A percentile compares a stretch with the other conserved stretches of the same genome.
These are phyloP conservation scores for Galagoides demidoff DNA, from an alignment of 2,797 vertebrate genomes.

Conservation along the genomic window DNA sequence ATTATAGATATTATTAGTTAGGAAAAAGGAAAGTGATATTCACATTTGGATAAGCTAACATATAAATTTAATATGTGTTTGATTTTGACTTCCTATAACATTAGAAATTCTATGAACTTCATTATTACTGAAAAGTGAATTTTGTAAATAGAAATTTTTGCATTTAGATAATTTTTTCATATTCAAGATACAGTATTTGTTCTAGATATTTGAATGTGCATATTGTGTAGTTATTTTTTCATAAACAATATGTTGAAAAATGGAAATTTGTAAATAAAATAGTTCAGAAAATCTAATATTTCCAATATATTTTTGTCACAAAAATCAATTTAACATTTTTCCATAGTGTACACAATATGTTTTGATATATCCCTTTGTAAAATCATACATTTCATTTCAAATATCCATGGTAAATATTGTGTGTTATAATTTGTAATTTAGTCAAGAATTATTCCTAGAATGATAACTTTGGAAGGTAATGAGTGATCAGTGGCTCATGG, in stretches of 20 bases:
- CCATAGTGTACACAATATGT: not conserved
- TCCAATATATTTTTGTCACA: not conserved
- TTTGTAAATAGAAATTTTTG: not conserved
- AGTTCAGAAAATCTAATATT: not conserved
- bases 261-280: not conserved
- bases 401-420: not conserved
- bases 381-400: not conserved
- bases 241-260: not conserved
- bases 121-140: not conserved
- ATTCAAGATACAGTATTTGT: not conserved
- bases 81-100: not conserved
- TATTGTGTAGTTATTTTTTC: not conserved
- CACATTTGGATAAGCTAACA: not conserved
- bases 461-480: not conserved
- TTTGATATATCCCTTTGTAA: not conserved
- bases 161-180: not conserved
- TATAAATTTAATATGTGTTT: not conserved
- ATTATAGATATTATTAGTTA: not conserved
- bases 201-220: not conserved
- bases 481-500: not conserved
- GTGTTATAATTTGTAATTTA: not conserved
- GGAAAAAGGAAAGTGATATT: not conserved
- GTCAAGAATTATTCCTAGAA: not conserved
- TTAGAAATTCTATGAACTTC: not conserved
- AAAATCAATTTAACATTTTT: not conserved